Evolutionary conservation across 2,888 invertebrate species (phyloP).

Genomic region (Autographa pulchrina): DNA sequence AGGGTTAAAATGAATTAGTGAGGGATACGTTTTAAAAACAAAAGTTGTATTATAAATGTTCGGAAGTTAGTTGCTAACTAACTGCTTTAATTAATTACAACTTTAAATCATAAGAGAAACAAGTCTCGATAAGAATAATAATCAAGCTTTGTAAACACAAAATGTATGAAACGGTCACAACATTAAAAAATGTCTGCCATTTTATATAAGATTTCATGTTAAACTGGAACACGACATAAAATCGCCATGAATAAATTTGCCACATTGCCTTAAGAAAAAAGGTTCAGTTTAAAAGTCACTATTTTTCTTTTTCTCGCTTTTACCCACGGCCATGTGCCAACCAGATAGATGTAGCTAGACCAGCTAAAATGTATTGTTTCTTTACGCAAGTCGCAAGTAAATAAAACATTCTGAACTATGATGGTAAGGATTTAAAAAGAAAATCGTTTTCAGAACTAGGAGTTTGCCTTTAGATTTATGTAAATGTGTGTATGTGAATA

Average conservation of each 20-base stretch:
- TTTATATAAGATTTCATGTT: conserved; percentile 42
- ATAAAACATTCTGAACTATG: conserved; percentile 44
- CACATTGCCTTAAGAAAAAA: conserved; percentile 34
- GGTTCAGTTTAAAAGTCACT: conserved; percentile 56
- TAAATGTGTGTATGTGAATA: too few species aligned
- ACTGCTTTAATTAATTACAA: too few species aligned
- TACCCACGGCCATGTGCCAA: conserved; percentile 62
- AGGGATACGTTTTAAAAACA: too few species aligned
- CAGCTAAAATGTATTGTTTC: conserved; percentile 61
- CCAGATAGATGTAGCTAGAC: conserved; percentile 56
- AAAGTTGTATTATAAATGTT: too few species aligned
- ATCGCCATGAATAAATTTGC: conserved; percentile 71
- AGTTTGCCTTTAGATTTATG: too few species aligned
- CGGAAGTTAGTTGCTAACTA: too few species aligned
- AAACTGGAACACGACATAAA: conserved; percentile 55
- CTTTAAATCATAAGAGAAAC: too few species aligned
- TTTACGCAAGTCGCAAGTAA: conserved; percentile 49
- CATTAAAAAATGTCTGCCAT: conserved; percentile 30
- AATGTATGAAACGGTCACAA: background rate
- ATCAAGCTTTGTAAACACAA: background rate
- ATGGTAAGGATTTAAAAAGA: conserved; percentile 6
- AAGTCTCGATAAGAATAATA: too few species aligned
- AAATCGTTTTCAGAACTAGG: conserved; percentile 7
- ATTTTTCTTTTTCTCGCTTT: conserved; percentile 65
- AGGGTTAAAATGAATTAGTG: too few species aligned